These are phyloP conservation scores for Scaptomyza tumidula DNA, from an alignment of 2,888 invertebrate genomes.

Conservation along the genomic window DNA sequence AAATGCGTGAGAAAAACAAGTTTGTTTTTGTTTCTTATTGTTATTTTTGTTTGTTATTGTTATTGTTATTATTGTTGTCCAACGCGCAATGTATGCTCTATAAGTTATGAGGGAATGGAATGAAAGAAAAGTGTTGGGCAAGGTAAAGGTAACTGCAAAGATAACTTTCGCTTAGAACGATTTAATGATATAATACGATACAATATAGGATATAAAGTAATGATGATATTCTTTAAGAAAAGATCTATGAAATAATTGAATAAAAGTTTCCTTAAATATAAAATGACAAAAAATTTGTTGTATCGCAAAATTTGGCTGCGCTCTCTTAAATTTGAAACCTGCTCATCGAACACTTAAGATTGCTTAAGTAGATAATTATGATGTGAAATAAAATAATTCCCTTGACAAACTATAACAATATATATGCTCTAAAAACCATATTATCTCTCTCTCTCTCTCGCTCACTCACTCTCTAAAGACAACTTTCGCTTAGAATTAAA, in stretches of 20 bases:
- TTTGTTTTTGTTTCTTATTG: constrained; percentile 5
- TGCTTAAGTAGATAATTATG: neutral
- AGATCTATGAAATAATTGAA: no score
- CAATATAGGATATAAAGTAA: no score
- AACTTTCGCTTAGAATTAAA: constrained; percentile 58
- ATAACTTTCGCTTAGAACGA: constrained; percentile 8
- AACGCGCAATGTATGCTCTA: constrained; percentile 35
- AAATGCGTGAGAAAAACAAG: constrained; percentile 73
- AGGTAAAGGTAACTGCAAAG: constrained; percentile 7
- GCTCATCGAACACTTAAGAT: neutral
- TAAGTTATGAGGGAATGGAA: constrained; percentile 11
- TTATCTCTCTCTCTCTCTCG: neutral
- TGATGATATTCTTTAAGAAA: no score
- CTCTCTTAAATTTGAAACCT: neutral
- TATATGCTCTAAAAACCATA: constrained; percentile 29
- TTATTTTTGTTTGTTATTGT: neutral
- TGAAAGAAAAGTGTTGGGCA: constrained; percentile 14
- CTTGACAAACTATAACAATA: neutral
- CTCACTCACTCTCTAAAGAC: constrained; percentile 3
- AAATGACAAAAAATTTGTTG: no score
- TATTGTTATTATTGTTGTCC: constrained; percentile 5
- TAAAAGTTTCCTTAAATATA: no score
- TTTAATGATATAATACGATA: neutral
- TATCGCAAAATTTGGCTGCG: no score
- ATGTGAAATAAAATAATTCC: neutral